A percentile compares a stretch with the other conserved stretches of the same genome.
Evolutionary conservation across 1,140 invertebrate species (phyloP).

Genomic region (Papilio polyxenes): DNA sequence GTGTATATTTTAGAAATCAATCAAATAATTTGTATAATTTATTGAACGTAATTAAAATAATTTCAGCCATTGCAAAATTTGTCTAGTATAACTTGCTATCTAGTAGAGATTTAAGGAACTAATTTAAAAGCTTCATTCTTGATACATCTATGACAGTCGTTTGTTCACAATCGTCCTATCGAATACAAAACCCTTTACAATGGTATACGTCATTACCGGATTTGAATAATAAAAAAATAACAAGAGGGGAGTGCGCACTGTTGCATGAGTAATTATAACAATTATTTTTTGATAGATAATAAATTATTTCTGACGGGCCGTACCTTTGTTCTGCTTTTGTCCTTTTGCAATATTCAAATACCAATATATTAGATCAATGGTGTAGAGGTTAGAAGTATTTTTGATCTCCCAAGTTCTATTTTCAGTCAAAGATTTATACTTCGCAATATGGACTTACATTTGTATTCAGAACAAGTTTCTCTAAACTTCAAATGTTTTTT

Average conservation of each 20-base stretch:
- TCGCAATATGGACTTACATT: too few relatives aligned
- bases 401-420: not conserved
- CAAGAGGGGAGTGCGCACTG: conserved; percentile 61
- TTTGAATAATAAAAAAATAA: conserved; percentile 74
- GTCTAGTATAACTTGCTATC: too few relatives aligned
- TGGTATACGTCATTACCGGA: conserved; percentile 67
- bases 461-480: too few relatives aligned
- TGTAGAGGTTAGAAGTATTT: not conserved
- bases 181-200: conserved; percentile 53
- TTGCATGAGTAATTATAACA: conserved; percentile 78
- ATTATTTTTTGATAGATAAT: conserved; percentile 78
- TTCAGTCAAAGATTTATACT: not conserved
- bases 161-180: conserved; percentile 33
- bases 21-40: too few relatives aligned
- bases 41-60: too few relatives aligned
- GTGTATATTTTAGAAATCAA: too few relatives aligned
- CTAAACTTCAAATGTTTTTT: too few relatives aligned
- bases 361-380: not conserved
- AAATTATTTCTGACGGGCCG: conserved; percentile 68
- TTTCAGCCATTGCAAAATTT: too few relatives aligned
- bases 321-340: conserved; percentile 40
- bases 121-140: not conserved
- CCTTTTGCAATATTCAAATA: conserved; percentile 26
- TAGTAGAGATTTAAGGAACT: not conserved
- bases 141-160: not conserved